phyloP scores from a whole-genome alignment of 2,113 vertebrate genomes.

The Oenanthe oenanthe region DNA sequence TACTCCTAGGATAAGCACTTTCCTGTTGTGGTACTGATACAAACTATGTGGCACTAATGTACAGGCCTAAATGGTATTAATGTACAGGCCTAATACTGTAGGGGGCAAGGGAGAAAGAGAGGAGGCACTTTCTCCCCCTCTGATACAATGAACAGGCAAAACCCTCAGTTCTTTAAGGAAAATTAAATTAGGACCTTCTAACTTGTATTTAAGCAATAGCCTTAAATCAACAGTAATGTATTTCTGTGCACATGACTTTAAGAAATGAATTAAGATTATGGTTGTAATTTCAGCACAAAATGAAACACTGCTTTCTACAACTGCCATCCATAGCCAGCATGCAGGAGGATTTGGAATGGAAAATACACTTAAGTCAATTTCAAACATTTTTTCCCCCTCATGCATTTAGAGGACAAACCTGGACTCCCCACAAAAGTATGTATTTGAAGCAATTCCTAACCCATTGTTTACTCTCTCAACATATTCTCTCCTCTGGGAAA shows the following conservation, averaged over 20 bases:
- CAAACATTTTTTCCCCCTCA: background rate
- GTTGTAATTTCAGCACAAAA: background rate
- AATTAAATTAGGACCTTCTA: background rate
- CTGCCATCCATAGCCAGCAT: background rate
- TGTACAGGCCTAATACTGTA: background rate
- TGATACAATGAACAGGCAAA: background rate
- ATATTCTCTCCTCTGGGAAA: background rate
- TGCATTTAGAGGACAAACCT: background rate
- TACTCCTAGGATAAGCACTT: background rate
- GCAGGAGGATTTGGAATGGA: background rate
- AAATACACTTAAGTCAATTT: background rate
- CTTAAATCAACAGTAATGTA: background rate
- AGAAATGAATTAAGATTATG: background rate
- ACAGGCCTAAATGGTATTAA: background rate
- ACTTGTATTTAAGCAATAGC: background rate
- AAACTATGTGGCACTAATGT: background rate
- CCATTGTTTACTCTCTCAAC: background rate
- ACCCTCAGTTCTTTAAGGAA: background rate
- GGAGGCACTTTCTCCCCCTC: fast-evolving
- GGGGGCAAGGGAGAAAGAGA: fast-evolving
- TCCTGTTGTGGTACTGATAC: background rate
- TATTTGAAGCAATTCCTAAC: background rate
- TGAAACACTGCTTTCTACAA: background rate
- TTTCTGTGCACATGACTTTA: background rate
- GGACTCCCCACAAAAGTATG: background rate